Evolutionary conservation across 2,888 invertebrate species (phyloP), one percentile per base, ranked within the genome.

Genomic region (Cephus sareptanus): DNA sequence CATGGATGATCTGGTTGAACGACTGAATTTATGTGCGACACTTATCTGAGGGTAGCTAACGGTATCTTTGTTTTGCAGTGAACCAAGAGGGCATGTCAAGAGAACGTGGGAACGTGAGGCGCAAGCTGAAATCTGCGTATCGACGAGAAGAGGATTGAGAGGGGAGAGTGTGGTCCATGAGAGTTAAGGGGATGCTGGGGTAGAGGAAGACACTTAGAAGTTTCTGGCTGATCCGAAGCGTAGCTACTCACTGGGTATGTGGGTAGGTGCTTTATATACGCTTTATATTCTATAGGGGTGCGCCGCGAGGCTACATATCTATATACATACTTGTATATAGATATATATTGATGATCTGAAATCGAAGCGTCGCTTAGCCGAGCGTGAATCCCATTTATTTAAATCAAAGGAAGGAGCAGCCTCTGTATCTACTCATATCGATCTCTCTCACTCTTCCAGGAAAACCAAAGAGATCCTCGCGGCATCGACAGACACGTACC

Each of bases 301-400:
- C 82, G 82, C 81, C 81, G 78, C 79, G 80, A 78, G 30, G 76
- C 78, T 83, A 85, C 89, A 88, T 89, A 89, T 89, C 89, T 90
- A 85, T 86, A 35, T 35, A 35, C 12, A 1, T 12, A 35, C 35
- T 35, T 35, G 3, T 35, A 35, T 35, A 35, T 12, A 87, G 35
- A 35, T 37, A 37, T 37, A 37, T 15, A 37, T 37, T 37, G 37
- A 37, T 84, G 89, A 89, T 90, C 82, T 88, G 86, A 88, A 89
- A 90, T 90, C 88, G 89, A 88, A 87, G 88, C 88, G 89, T 89
- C 89, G 90, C 89, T 90, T 90, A 90, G 88, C 88, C 88, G 85
- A 89, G 87, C 90, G 88, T 89, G 89, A 90, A 91, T 88, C 90
- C 87, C 89, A 89, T 90, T 90, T 89, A 89, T 88, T 88, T 87